Evolutionary conservation across 2,888 invertebrate genomes (phyloP).

Genomic region (Apoderus coryli): DNA sequence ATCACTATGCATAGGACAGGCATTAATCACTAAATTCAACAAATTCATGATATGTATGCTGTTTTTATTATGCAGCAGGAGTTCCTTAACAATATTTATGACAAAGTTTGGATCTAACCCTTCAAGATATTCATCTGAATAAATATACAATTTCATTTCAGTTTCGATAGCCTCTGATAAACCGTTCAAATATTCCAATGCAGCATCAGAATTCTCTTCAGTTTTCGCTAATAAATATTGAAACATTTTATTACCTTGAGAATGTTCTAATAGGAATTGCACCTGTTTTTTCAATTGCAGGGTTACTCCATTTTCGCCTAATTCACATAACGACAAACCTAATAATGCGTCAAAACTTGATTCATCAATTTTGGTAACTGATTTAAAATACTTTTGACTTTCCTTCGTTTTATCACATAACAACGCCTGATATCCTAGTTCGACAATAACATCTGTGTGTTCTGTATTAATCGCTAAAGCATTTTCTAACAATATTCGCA

Average conservation of each 20-base stretch:
- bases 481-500: constrained; percentile 57
- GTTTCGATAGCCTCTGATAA: constrained; percentile 43
- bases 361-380: constrained; percentile 72
- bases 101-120: constrained; percentile 77
- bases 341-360: constrained; percentile 65
- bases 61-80: constrained; percentile 49
- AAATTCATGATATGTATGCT: constrained; percentile 25
- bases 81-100: constrained; percentile 60
- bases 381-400: constrained; percentile 36
- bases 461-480: constrained; percentile 55
- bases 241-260: constrained; percentile 47
- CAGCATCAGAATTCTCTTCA: constrained; percentile 38
- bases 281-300: constrained; percentile 74
- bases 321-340: constrained; percentile 72
- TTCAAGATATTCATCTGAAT: constrained; percentile 60
- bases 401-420: constrained; percentile 62
- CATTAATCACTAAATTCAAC: constrained; percentile 55
- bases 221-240: constrained; percentile 55
- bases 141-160: constrained; percentile 41
- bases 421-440: constrained; percentile 69
- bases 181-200: constrained; percentile 44
- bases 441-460: constrained; percentile 58
- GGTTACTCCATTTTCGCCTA: constrained; percentile 53
- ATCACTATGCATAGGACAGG: constrained; percentile 66
- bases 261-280: constrained; percentile 68